Percentiles rank a stretch among this genome's conserved stretches.
phyloP scores from a whole-genome alignment of 2,797 vertebrate genomes.

The Acrossocheilus wenchowensis region DNA sequence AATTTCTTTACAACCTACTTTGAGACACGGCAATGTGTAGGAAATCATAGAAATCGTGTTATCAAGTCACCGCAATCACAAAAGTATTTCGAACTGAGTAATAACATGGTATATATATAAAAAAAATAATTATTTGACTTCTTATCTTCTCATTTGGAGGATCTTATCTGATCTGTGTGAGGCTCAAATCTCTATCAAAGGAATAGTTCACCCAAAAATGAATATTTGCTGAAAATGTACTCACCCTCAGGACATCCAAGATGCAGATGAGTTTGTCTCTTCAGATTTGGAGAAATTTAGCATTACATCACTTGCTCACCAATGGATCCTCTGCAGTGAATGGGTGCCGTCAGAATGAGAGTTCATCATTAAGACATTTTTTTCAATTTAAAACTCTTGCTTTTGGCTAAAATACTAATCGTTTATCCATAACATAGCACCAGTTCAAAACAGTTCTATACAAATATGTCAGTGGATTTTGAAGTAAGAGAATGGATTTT shows the following conservation, averaged over 20 bases:
- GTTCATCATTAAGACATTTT: background rate
- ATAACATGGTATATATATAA: background rate
- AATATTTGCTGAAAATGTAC: background rate
- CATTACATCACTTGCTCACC: background rate
- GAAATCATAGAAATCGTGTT: slow-evolving; percentile 62
- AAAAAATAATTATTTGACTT: slow-evolving; percentile 59
- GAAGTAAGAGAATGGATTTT: background rate
- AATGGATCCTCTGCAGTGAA: background rate
- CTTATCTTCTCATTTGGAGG: slow-evolving; percentile 68
- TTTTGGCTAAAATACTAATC: background rate
- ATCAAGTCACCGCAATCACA: slow-evolving; percentile 67
- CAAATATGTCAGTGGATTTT: background rate
- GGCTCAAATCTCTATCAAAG: slow-evolving; percentile 53
- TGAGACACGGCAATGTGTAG: slow-evolving; percentile 25
- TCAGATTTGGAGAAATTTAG: background rate
- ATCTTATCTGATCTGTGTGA: slow-evolving; percentile 68
- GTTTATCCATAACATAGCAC: background rate
- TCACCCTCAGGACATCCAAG: background rate
- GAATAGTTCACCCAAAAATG: background rate
- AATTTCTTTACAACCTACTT: slow-evolving; percentile 33
- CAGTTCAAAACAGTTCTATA: background rate
- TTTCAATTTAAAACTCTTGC: background rate
- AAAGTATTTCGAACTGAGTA: slow-evolving; percentile 61
- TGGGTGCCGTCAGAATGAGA: background rate
- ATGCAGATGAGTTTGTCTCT: background rate